Evolutionary conservation across 2,888 invertebrate species (phyloP).

Genomic region (Hoplodrina ambigua): DNA sequence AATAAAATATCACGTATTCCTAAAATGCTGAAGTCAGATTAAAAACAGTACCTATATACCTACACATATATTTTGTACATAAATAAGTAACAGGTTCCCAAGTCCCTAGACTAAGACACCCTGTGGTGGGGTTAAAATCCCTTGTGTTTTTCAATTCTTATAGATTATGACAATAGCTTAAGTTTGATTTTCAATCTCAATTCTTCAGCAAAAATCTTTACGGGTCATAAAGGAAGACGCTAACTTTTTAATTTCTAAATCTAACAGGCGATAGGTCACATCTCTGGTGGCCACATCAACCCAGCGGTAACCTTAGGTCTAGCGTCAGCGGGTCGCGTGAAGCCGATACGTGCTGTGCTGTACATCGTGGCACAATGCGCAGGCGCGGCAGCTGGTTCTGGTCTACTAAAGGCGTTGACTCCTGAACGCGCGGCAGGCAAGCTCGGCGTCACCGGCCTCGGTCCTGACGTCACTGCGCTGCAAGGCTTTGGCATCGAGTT

Average conservation of each 20-base stretch:
- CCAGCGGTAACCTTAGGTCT: slow-evolving; percentile 97
- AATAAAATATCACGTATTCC: too few relatives aligned
- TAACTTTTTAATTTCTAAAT: slow-evolving; percentile 13
- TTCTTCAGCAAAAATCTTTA: neutral
- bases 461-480: slow-evolving; percentile 91
- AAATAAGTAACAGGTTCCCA: too few relatives aligned
- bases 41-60: too few relatives aligned
- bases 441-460: slow-evolving; percentile 93
- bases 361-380: slow-evolving; percentile 96
- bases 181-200: too few relatives aligned
- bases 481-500: slow-evolving; percentile 98
- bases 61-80: too few relatives aligned
- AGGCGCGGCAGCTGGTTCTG: slow-evolving; percentile 95
- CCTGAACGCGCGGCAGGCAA: slow-evolving; percentile 91
- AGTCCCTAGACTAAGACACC: too few relatives aligned
- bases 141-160: too few relatives aligned
- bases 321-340: slow-evolving; percentile 94
- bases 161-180: too few relatives aligned
- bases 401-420: slow-evolving; percentile 93
- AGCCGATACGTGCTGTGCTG: slow-evolving; percentile 93
- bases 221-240: neutral
- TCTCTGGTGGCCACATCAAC: slow-evolving; percentile 97
- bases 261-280: slow-evolving; percentile 94
- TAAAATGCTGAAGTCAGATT: neutral
- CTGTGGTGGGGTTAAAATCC: too few relatives aligned